phyloP scores from a whole-genome alignment of 1,140 invertebrate species.

The Panulirus ornatus region DNA sequence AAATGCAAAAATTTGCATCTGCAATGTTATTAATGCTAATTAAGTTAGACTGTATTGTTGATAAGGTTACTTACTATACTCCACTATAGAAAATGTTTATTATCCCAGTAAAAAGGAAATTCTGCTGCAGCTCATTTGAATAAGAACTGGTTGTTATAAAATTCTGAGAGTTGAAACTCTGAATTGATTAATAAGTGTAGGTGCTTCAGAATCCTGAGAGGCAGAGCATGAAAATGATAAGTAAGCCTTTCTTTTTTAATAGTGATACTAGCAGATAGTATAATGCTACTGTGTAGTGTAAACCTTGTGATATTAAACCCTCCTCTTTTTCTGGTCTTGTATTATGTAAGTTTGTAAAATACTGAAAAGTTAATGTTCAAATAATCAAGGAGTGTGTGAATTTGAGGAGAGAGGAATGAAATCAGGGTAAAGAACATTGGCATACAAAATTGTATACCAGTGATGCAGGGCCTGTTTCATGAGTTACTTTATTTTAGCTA shows the following conservation, averaged over 20 bases:
- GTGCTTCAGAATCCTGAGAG: neutral
- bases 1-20: too few relatives aligned
- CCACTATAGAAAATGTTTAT: too few relatives aligned
- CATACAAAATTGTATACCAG: neutral
- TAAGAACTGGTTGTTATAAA: too few relatives aligned
- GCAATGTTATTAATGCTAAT: too few relatives aligned
- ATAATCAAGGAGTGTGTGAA: neutral
- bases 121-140: too few relatives aligned
- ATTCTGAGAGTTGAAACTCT: too few relatives aligned
- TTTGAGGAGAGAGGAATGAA: neutral
- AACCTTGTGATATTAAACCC: constrained; percentile 17
- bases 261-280: neutral
- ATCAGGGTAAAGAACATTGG: neutral
- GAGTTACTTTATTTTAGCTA: too few relatives aligned
- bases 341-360: constrained; percentile 1
- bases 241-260: neutral
- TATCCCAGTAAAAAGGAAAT: too few relatives aligned
- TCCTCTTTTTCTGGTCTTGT: constrained; percentile 9
- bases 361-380: constrained; percentile 4
- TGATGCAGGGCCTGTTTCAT: too few relatives aligned
- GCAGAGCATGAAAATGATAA: neutral
- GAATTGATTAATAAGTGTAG: too few relatives aligned
- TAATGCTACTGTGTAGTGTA: neutral
- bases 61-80: too few relatives aligned
- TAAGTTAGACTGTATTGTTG: too few relatives aligned